Percentiles rank a stretch among this genome's conserved stretches.
Conservation (phyloP, 2,113 vertebrate species). For the Archocentrus centrarchus region DNA sequence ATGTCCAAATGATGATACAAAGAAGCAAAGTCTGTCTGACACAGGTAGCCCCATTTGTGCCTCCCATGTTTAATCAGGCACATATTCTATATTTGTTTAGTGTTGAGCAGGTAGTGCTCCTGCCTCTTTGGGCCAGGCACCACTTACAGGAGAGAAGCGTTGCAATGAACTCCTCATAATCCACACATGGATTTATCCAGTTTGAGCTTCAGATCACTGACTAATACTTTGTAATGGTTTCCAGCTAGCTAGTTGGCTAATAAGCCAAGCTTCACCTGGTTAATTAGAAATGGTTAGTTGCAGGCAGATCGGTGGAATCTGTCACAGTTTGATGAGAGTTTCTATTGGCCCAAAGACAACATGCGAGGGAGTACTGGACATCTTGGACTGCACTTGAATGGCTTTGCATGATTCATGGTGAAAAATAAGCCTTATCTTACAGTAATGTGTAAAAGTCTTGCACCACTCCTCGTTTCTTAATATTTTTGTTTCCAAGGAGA, state of each 20-base stretch:
- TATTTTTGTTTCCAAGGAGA: background rate
- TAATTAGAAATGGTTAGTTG: background rate
- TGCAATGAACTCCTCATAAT: background rate
- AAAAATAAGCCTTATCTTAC: background rate
- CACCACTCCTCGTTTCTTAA: background rate
- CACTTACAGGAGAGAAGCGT: background rate
- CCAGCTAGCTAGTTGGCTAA: background rate
- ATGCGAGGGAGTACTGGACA: background rate
- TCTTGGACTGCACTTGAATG: background rate
- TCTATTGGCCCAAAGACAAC: background rate
- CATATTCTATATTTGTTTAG: background rate
- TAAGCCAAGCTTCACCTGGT: background rate
- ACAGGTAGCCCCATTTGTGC: background rate
- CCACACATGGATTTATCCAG: background rate
- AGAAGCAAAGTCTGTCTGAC: background rate
- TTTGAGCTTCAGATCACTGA: background rate
- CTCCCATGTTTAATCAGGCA: background rate
- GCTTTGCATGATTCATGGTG: background rate
- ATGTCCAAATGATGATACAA: slow-evolving; percentile 1
- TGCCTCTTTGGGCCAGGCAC: background rate
- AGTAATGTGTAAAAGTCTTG: background rate
- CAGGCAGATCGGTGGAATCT: background rate
- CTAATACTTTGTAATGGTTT: background rate
- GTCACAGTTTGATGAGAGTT: background rate
- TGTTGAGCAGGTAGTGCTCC: background rate